Evolutionary conservation across 2,888 invertebrate species (phyloP), one percentile per base, ranked within the genome.

Genomic region (Zygaena filipendulae): DNA sequence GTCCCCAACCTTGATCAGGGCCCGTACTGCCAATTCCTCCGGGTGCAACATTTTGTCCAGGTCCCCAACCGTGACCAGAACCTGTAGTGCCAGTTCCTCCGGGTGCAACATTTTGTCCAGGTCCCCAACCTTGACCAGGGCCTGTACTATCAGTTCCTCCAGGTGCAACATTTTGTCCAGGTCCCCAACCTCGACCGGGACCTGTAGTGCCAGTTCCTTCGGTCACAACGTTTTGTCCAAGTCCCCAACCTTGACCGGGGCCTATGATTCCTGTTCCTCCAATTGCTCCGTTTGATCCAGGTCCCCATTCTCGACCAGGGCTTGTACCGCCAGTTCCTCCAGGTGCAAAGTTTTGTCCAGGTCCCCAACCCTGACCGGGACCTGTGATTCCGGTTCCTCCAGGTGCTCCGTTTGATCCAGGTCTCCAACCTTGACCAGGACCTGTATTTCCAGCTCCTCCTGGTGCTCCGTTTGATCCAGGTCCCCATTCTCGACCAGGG

Each of bases 11-110:
- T 11, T 16, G 14, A 27, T 6, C 20, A 27, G 7, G 13, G 4
- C 39, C n/a, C 28, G 31, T 47, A 42, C 22, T 28, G 38, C 11
- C 35, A 39, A 20, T 25, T 11, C 11, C n/a, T 13, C 6, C n/a
- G 8, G 2, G 16, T n/a, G 18, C 11, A 23, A n/a, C 28, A 18
- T 30, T 36, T 29, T 39, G 30, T 13, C 31, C 32, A 5, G 37
- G 38, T 12, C 39, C 40, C 19, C 29, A 27, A 1, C 39, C 40
- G 4, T 38, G 42, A 9, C 28, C 34, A 21, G 16, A 21, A 20
- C 23, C 23, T 14, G 23, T 21, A n/a, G n/a, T n/a, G n/a, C n/a
- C n/a, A n/a, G n/a, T n/a, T n/a, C n/a, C n/a, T n/a, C n/a, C n/a
- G n/a, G n/a, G n/a, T n/a, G n/a, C n/a, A n/a, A n/a, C n/a, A n/a